Percentiles rank a stretch among this genome's conserved stretches.
Conservation (phyloP, 2,113 vertebrate species). For the Ellobius talpinus region DNA sequence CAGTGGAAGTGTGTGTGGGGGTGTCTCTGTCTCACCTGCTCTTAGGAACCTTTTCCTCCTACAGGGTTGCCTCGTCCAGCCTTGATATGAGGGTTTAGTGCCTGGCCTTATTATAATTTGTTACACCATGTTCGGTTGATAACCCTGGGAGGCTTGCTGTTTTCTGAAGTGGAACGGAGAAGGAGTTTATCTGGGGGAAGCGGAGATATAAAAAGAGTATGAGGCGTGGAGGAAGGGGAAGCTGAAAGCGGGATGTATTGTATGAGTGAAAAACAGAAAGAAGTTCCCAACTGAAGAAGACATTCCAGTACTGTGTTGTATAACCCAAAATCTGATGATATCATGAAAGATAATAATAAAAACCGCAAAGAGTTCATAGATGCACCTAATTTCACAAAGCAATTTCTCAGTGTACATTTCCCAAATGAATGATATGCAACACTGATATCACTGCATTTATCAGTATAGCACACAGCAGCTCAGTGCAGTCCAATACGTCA, state of each 20-base stretch:
- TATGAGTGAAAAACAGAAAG: not conserved
- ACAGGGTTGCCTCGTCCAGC: not conserved
- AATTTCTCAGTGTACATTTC: not conserved
- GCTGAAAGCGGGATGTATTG: not conserved
- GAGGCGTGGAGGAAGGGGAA: not conserved
- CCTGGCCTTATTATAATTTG: not conserved
- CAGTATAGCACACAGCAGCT: not conserved
- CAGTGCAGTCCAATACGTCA: not conserved
- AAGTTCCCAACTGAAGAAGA: not conserved
- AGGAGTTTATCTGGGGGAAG: not conserved
- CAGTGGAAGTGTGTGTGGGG: not conserved
- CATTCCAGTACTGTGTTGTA: not conserved
- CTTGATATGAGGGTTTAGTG: not conserved
- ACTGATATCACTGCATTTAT: not conserved
- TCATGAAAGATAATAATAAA: slow-evolving; percentile 25
- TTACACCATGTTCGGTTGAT: not conserved
- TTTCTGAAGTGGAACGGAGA: not conserved
- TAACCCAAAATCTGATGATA: not conserved
- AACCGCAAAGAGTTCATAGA: slow-evolving; percentile 30
- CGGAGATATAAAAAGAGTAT: no score
- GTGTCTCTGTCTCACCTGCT: not conserved
- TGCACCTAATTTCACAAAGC: not conserved
- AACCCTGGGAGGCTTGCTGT: not conserved
- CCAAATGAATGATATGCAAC: not conserved
- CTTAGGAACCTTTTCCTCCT: not conserved